A percentile compares a stretch with the other conserved stretches of the same genome.
Conservation (phyloP, 2,113 vertebrate genomes). For the human (Homo sapiens) region DNA sequence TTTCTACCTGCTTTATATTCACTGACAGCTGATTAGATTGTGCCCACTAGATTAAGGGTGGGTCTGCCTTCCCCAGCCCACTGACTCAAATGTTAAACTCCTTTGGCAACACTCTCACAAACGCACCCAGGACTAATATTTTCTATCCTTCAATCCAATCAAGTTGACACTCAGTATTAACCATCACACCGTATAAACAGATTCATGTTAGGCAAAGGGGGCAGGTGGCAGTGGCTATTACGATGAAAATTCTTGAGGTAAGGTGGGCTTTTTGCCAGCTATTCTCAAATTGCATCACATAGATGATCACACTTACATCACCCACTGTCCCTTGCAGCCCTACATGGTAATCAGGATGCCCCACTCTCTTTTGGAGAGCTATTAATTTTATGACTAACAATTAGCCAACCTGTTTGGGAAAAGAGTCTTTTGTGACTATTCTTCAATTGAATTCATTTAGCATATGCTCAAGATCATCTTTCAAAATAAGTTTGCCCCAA, state of each 20-base stretch:
- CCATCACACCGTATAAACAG: not conserved
- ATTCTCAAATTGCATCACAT: not conserved
- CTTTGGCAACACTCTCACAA: too few relatives aligned
- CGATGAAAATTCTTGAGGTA: not conserved
- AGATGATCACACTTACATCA: not conserved
- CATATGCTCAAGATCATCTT: not conserved
- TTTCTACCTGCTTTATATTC: too few relatives aligned
- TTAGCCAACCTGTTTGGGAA: not conserved
- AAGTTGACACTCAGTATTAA: too few relatives aligned
- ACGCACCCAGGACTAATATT: too few relatives aligned
- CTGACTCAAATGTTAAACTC: too few relatives aligned
- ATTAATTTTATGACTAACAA: not conserved
- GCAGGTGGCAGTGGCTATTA: not conserved
- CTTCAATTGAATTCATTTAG: not conserved
- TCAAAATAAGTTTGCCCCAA: not conserved
- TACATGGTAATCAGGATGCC: not conserved
- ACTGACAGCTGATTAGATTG: too few relatives aligned
- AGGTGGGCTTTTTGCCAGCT: not conserved
- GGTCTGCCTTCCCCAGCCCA: too few relatives aligned
- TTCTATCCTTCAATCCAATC: too few relatives aligned
- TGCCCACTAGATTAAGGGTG: too few relatives aligned
- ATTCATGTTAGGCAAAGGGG: not conserved
- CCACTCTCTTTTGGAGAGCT: not conserved
- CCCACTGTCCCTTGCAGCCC: not conserved
- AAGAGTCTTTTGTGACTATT: not conserved